Base-by-base conservation (phyloP, 2,113 vertebrate species). In the Diadophis punctatus region DNA sequence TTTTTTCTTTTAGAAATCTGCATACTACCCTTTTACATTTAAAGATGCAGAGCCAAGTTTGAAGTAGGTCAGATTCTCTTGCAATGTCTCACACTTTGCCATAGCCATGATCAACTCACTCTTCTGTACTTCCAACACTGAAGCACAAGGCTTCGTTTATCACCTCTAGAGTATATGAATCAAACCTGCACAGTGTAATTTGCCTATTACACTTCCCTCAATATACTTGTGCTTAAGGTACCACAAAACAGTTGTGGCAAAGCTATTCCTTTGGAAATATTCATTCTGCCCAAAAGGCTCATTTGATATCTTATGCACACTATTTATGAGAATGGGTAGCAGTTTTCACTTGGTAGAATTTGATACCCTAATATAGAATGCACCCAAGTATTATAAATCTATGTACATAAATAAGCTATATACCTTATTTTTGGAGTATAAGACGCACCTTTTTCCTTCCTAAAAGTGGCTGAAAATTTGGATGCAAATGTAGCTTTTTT, bases 21-120 rank as follows among this genome's bases (percentile, higher is more conserved):
- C 86, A 87, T 60, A 60, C 84, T 85, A 34, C 34, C 68, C 20
- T 89, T 91, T 86, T 91, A 58, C 52, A 86, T 84, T 48, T 89
- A 39, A 49, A 93, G 93, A 89, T 22, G 48, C 55, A 55, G 68
- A 89, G 56, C 86, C 48, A 91, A 25, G 52, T 86, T 86, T 89
- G 60, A 93, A 91, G 89, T 91, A 93, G 56, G 55, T 91, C 87
- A 91, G 20, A 53, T 68, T 86, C 55, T 6, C 27, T 55, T 56
- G 74, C 68, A 34, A 58, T 90, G 49, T 86, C 48, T 89, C 86
- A 60, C 34, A 25, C 39, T 84, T 91, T 53, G 51, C 86, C 74
- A 91, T n/a, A 89, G 53, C 53, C 55, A 84, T 89, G 43, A 74
- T 20, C 9, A 6, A 12, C n/a, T 25, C n/a, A 53, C 43, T 91